phyloP scores from a whole-genome alignment of 2,888 invertebrate species.

The Sericinus montela region DNA sequence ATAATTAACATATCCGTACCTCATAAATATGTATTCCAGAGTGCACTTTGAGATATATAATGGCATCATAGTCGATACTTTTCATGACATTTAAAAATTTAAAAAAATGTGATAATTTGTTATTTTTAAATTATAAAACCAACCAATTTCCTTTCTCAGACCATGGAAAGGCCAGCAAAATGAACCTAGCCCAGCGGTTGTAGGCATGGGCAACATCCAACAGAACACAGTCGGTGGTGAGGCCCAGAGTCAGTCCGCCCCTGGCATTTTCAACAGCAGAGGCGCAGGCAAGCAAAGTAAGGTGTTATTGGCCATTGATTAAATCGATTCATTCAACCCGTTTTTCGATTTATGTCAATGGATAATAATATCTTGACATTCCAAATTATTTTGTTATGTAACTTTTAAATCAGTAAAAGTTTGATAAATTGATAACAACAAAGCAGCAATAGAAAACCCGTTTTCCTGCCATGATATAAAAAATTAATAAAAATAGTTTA shows the following conservation, averaged over 20 bases:
- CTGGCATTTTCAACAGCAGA: slow-evolving; percentile 68
- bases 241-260: slow-evolving; percentile 56
- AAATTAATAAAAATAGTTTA: slow-evolving; percentile 18
- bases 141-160: slow-evolving; percentile 35
- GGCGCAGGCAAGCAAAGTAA: slow-evolving; percentile 69
- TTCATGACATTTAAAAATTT: too few relatives aligned
- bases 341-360: slow-evolving; percentile 22
- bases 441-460: too few relatives aligned
- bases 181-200: slow-evolving; percentile 66
- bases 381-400: too few relatives aligned
- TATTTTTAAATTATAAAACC: too few relatives aligned
- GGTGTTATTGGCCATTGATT: slow-evolving; percentile 39
- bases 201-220: slow-evolving; percentile 62
- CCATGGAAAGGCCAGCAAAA: slow-evolving; percentile 74
- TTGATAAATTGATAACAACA: too few relatives aligned
- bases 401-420: too few relatives aligned
- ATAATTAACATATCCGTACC: too few relatives aligned
- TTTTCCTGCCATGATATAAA: too few relatives aligned
- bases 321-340: slow-evolving; percentile 10
- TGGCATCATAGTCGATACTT: too few relatives aligned
- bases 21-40: too few relatives aligned
- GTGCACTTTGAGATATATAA: too few relatives aligned
- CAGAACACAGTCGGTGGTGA: slow-evolving; percentile 58
- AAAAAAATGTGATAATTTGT: too few relatives aligned
- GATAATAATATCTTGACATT: slow-evolving; percentile 23